phyloP scores from a whole-genome alignment of 2,113 vertebrate genomes.

The Sinocyclocheilus anophthalmus region DNA sequence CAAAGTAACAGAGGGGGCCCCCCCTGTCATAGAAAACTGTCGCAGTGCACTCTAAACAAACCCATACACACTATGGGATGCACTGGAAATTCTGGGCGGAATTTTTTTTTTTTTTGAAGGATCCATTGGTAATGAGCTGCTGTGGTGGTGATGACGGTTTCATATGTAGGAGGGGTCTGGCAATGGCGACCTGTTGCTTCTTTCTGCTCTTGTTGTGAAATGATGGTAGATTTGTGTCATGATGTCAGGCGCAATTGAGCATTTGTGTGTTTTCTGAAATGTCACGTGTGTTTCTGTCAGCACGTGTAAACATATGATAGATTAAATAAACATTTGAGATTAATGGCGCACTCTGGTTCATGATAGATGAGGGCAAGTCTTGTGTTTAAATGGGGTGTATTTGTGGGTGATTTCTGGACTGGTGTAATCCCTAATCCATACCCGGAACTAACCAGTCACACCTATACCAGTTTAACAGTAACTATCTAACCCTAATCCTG shows the following conservation, averaged over 20 bases:
- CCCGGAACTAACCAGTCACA: not conserved
- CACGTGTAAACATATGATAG: not conserved
- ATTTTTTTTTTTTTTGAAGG: constrained; percentile 36
- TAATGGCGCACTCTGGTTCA: not conserved
- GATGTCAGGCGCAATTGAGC: not conserved
- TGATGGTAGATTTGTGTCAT: not conserved
- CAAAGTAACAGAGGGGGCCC: not conserved
- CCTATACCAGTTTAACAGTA: no score
- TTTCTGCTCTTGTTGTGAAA: not conserved
- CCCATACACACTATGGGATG: not conserved
- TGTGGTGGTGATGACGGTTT: not conserved
- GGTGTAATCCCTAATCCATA: not conserved
- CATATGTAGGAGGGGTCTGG: not conserved
- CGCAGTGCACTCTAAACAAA: not conserved
- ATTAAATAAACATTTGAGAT: not conserved
- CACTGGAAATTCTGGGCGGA: constrained; percentile 1
- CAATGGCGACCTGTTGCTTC: constrained; percentile 18
- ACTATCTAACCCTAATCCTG: not conserved
- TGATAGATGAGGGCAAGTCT: not conserved
- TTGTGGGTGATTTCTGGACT: not conserved
- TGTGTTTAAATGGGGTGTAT: not conserved
- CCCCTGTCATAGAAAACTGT: not conserved
- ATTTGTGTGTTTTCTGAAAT: not conserved
- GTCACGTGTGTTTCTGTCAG: not conserved
- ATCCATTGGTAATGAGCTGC: not conserved